These are phyloP conservation scores for Apantesis nais DNA, from an alignment of 2,888 invertebrate species.

Conservation along the genomic window DNA sequence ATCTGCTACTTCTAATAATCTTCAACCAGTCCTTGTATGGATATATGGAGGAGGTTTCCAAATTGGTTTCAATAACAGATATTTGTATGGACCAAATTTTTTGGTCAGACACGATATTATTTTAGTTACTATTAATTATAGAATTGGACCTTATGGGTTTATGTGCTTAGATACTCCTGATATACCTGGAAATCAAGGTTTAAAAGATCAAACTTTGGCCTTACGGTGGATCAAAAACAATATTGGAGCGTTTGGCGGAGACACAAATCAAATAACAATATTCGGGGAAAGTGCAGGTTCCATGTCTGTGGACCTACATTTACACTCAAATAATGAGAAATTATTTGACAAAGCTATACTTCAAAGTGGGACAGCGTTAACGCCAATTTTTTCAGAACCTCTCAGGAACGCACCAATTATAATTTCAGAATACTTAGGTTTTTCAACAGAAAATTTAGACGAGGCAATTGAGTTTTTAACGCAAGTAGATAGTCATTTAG, in stretches of 20 bases:
- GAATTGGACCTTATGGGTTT: conserved; percentile 48
- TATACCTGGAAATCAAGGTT: conserved; percentile 49
- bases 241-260: conserved; percentile 48
- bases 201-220: conserved; percentile 47
- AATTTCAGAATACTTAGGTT: conserved; percentile 15
- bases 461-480: conserved; percentile 20
- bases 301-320: conserved; percentile 41
- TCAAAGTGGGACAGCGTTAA: conserved; percentile 23
- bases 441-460: conserved; percentile 1
- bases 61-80: conserved; percentile 9
- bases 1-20: conserved; percentile 10
- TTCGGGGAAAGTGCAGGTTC: conserved; percentile 49
- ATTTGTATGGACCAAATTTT: conserved; percentile 17
- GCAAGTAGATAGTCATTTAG: conserved; percentile 4
- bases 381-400: conserved; percentile 2
- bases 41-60: conserved; percentile 18
- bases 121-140: conserved; percentile 48
- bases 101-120: conserved; percentile 44
- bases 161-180: conserved; percentile 45
- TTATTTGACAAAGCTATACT: conserved; percentile 56
- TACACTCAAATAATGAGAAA: conserved; percentile 37
- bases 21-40: conserved; percentile 16
- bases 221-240: conserved; percentile 48
- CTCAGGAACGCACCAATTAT: conserved; percentile 10
- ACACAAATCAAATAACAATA: conserved; percentile 44